Evolutionary conservation across 2,888 invertebrate species (phyloP).

Genomic region (Nineta flava): DNA sequence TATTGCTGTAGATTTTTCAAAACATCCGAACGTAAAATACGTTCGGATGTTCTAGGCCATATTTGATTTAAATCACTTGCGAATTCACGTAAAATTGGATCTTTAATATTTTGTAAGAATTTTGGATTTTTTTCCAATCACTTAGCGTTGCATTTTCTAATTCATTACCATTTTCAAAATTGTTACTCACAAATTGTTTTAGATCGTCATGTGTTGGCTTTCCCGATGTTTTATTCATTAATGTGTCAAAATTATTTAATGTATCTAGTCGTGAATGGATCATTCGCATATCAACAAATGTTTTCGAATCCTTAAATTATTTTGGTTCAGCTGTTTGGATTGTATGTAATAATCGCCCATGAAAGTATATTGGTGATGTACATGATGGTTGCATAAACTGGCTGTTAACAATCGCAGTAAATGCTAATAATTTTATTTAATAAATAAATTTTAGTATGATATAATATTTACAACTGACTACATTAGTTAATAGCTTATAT

Average conservation of each 20-base stretch:
- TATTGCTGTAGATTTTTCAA: slow-evolving; percentile 27
- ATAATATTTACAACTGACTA: too few relatives aligned
- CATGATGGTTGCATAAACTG: slow-evolving; percentile 23
- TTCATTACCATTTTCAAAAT: slow-evolving; percentile 41
- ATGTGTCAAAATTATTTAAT: slow-evolving; percentile 34
- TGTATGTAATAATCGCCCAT: slow-evolving; percentile 53
- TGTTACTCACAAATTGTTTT: slow-evolving; percentile 34
- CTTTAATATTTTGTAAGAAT: slow-evolving; percentile 40
- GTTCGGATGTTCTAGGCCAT: slow-evolving; percentile 45
- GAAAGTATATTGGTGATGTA: slow-evolving; percentile 52
- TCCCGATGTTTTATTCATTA: slow-evolving; percentile 34
- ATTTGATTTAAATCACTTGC: slow-evolving; percentile 43
- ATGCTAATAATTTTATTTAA: too few relatives aligned
- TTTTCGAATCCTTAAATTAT: slow-evolving; percentile 61
- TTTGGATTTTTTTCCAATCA: slow-evolving; percentile 42
- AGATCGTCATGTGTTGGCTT: slow-evolving; percentile 34
- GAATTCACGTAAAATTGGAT: slow-evolving; percentile 39
- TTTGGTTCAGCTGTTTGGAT: slow-evolving; percentile 41
- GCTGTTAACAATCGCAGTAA: too few relatives aligned
- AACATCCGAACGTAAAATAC: slow-evolving; percentile 42
- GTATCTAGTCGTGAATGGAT: slow-evolving; percentile 39
- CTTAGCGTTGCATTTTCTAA: slow-evolving; percentile 40
- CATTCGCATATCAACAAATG: slow-evolving; percentile 66
- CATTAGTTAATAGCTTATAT: too few relatives aligned
- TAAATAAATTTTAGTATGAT: too few relatives aligned